Percentiles rank a stretch among this genome's conserved stretches.
Evolutionary conservation across 2,113 vertebrate genomes (phyloP).

Genomic region (Alectura lathami): DNA sequence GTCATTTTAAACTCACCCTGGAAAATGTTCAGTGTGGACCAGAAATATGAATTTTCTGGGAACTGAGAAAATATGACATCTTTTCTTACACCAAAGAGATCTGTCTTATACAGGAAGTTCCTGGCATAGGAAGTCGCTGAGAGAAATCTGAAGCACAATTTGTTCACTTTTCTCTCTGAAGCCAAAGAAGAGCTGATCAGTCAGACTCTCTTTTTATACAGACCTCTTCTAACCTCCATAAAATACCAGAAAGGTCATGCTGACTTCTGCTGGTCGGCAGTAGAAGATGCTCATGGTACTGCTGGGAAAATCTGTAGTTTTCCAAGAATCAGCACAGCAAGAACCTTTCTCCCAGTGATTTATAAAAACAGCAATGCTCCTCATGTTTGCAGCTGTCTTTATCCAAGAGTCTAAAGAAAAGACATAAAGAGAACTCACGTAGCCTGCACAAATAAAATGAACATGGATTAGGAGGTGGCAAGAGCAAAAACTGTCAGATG

Average conservation of each 20-base stretch:
- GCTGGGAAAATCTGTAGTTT: background rate
- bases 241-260: background rate
- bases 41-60: background rate
- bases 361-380: background rate
- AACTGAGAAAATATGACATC: background rate
- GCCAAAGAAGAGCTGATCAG: background rate
- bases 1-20: background rate
- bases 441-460: background rate
- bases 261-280: background rate
- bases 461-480: background rate
- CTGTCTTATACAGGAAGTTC: background rate
- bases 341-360: background rate
- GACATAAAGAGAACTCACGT: background rate
- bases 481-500: background rate
- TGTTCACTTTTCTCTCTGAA: background rate
- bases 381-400: background rate
- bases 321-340: background rate
- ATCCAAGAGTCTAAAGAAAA: fast-evolving
- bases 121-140: background rate
- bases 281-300: background rate
- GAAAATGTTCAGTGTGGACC: background rate
- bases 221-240: background rate
- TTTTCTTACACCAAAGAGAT: background rate
- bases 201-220: background rate
- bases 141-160: background rate